phyloP scores from a whole-genome alignment of 2,888 invertebrate genomes.

The Pyrrhia umbra region DNA sequence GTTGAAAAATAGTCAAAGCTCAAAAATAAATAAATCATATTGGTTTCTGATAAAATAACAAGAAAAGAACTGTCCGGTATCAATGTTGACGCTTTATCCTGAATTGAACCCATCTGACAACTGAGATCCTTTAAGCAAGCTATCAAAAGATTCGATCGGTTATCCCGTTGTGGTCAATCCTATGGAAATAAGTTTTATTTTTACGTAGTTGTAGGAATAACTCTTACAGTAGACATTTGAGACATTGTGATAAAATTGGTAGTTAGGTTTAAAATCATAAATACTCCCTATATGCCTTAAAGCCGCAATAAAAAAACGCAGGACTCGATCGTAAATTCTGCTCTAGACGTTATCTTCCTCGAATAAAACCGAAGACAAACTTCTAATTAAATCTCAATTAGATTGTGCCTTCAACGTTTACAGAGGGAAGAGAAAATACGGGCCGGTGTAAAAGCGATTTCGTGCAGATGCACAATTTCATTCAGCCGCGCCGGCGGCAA shows the following conservation, averaged over 20 bases:
- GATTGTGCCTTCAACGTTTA: constrained; percentile 37
- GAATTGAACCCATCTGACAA: constrained; percentile 18
- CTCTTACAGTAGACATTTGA: too few species aligned
- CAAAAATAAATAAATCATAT: background rate
- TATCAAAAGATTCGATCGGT: constrained; percentile 20
- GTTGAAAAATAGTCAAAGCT: background rate
- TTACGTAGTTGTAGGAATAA: background rate
- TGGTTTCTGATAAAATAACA: background rate
- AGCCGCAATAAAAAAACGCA: background rate
- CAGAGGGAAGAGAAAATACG: constrained; percentile 38
- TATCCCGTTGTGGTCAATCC: constrained; percentile 6
- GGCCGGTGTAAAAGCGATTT: constrained; percentile 51
- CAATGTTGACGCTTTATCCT: constrained; percentile 14
- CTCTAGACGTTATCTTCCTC: constrained; percentile 9
- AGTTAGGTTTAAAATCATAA: too few species aligned
- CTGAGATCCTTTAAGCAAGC: constrained; percentile 32
- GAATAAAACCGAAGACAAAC: constrained; percentile 24
- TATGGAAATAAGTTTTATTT: constrained; percentile 16
- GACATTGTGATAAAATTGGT: background rate
- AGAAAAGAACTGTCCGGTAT: background rate
- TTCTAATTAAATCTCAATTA: constrained; percentile 51
- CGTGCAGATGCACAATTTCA: constrained; percentile 62
- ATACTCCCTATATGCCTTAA: too few species aligned
- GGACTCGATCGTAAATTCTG: constrained; percentile 1
- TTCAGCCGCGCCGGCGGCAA: constrained; percentile 46